Percentiles rank a stretch among this genome's conserved stretches.
These are phyloP conservation scores for Mythimna albipuncta DNA, from an alignment of 2,888 invertebrate species.

Conservation along the genomic window DNA sequence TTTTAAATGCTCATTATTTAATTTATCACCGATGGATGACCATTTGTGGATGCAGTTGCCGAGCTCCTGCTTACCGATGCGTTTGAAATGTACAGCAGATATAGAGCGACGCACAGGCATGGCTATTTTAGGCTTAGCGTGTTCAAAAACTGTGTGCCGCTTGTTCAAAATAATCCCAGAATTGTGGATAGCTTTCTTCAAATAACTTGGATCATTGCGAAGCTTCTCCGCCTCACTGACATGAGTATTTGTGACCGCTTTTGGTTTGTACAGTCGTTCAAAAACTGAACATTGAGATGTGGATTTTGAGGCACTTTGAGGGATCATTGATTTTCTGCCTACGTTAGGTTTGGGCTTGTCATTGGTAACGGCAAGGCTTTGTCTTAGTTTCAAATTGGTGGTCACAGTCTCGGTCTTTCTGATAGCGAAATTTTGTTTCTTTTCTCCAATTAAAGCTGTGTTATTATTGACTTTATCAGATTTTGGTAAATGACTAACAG, in stretches of 20 bases:
- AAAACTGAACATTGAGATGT: slow-evolving; percentile 78
- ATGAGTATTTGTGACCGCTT: slow-evolving; percentile 62
- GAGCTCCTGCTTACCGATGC: slow-evolving; percentile 78
- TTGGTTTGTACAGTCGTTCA: slow-evolving; percentile 84
- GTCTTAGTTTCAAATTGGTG: slow-evolving; percentile 49
- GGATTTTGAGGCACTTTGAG: slow-evolving; percentile 48
- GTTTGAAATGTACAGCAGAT: slow-evolving; percentile 87
- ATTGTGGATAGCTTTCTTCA: slow-evolving; percentile 75
- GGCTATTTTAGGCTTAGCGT: slow-evolving; percentile 53
- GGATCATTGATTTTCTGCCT: slow-evolving; percentile 70
- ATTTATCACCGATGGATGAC: slow-evolving; percentile 83
- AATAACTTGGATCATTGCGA: slow-evolving; percentile 74
- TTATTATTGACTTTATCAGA: slow-evolving; percentile 13
- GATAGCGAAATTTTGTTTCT: slow-evolving; percentile 38
- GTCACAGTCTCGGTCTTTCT: slow-evolving; percentile 31
- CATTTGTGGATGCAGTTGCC: slow-evolving; percentile 84
- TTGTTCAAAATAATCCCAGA: slow-evolving; percentile 74
- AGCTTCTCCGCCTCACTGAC: slow-evolving; percentile 71
- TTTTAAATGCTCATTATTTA: slow-evolving; percentile 75
- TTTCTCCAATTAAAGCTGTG: slow-evolving; percentile 3
- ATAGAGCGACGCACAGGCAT: slow-evolving; percentile 82
- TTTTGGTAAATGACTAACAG: slow-evolving; percentile 35
- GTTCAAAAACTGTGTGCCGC: slow-evolving; percentile 74
- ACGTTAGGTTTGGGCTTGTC: slow-evolving; percentile 52
- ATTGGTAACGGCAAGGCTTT: slow-evolving; percentile 64